phyloP scores from a whole-genome alignment of 2,797 vertebrate genomes.

The Sparidentex hasta region DNA sequence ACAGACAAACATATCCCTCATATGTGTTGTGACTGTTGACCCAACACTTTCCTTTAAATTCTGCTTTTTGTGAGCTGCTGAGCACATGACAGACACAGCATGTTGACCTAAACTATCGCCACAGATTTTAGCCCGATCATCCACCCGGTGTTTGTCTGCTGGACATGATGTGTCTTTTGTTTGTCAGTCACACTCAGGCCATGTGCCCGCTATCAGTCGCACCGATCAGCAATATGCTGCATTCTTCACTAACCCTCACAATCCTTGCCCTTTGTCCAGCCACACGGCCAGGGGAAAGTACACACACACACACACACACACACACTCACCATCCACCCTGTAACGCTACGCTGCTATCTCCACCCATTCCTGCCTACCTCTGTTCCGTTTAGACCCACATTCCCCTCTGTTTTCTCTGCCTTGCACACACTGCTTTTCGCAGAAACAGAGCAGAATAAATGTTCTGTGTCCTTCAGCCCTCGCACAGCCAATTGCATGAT shows the following conservation, averaged over 20 bases:
- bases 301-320: conserved; percentile 30
- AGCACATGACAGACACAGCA: conserved; percentile 31
- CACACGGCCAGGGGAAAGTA: conserved; percentile 30
- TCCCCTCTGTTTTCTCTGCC: conserved; percentile 2
- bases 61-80: conserved; percentile 5
- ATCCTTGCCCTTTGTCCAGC: conserved; percentile 64
- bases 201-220: conserved; percentile 49
- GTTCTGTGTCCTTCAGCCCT: conserved; percentile 65
- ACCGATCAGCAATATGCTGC: conserved; percentile 66
- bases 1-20: conserved; percentile 44
- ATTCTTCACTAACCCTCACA: conserved; percentile 74
- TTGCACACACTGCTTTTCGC: conserved; percentile 19
- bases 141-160: conserved; percentile 28
- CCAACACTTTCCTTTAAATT: conserved; percentile 21
- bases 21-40: conserved; percentile 41
- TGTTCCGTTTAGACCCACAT: conserved; percentile 44
- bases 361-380: conserved; percentile 41
- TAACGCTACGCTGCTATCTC: conserved; percentile 24
- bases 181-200: conserved; percentile 42
- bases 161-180: conserved; percentile 52
- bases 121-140: conserved; percentile 37
- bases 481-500: conserved; percentile 67
- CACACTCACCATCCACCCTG: conserved; percentile 7
- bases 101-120: conserved; percentile 1
- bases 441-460: conserved; percentile 68